phyloP scores from a whole-genome alignment of 1,140 invertebrate genomes.

The Thaumetopoea pityocampa region DNA sequence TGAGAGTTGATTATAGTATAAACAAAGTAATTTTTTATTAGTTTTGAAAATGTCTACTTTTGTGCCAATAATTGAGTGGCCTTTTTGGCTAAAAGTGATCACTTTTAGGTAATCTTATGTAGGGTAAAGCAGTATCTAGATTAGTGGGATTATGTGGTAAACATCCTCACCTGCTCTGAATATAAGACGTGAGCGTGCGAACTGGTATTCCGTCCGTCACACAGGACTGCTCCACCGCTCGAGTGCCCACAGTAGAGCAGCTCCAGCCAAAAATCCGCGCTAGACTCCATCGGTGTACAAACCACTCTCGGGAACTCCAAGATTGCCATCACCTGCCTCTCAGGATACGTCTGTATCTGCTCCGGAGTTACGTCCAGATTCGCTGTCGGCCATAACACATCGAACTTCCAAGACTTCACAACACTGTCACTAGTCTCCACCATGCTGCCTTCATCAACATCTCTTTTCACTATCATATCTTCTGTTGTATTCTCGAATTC shows the following conservation, averaged over 20 bases:
- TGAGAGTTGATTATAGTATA: no score
- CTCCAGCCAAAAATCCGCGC: conserved; percentile 84
- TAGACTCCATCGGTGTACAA: conserved; percentile 78
- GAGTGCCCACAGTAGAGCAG: conserved; percentile 86
- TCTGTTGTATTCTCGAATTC: conserved; percentile 53
- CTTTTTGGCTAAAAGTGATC: no score
- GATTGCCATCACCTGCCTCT: conserved; percentile 81
- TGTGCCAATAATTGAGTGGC: no score
- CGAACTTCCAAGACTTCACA: conserved; percentile 77
- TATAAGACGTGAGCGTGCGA: conserved; percentile 66
- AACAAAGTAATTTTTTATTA: no score
- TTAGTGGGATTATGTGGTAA: no score
- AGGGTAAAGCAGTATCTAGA: no score
- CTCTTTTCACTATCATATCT: conserved; percentile 40
- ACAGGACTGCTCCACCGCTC: conserved; percentile 62
- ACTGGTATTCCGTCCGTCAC: conserved; percentile 68
- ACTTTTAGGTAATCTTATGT: no score
- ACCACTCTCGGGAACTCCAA: conserved; percentile 83
- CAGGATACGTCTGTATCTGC: conserved; percentile 86
- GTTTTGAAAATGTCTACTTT: no score
- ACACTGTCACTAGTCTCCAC: conserved; percentile 62
- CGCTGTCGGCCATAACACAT: conserved; percentile 87
- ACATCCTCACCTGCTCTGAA: conserved; percentile 62
- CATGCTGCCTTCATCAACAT: conserved; percentile 41
- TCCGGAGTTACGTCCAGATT: conserved; percentile 83